Evolutionary conservation across 2,113 vertebrate genomes (phyloP).

Genomic region (Amblyopsis rosae): DNA sequence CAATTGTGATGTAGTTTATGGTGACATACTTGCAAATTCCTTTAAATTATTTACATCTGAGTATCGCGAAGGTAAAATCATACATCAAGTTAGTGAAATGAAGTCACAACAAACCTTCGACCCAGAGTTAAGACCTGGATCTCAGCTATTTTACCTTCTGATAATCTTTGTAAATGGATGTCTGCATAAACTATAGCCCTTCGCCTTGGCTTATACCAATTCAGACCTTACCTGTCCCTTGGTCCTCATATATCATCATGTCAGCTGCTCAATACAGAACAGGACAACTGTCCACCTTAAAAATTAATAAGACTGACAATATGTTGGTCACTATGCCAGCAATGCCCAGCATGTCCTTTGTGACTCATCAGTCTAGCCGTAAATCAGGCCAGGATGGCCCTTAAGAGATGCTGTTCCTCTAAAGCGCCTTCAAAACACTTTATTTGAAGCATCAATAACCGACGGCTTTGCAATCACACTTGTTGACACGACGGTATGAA

Average conservation of each 20-base stretch:
- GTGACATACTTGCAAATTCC: too few species aligned
- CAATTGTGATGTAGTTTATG: too few species aligned
- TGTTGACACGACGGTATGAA: conserved; percentile 57
- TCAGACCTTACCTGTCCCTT: conserved; percentile 45
- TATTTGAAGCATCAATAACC: conserved; percentile 63
- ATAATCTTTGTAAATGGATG: conserved; percentile 21
- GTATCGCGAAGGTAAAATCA: not conserved
- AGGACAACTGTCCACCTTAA: conserved; percentile 64
- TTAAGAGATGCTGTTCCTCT: conserved; percentile 55
- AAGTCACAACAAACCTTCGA: conserved; percentile 8
- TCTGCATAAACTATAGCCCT: conserved; percentile 20
- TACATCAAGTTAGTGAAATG: not conserved
- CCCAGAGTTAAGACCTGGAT: conserved; percentile 4
- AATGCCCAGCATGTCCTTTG: conserved; percentile 63
- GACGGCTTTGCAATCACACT: conserved; percentile 63
- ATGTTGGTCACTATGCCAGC: conserved; percentile 62
- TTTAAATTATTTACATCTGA: not conserved
- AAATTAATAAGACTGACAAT: conserved; percentile 71
- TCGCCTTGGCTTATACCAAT: conserved; percentile 54
- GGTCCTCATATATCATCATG: conserved; percentile 47
- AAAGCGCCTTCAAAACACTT: conserved; percentile 66
- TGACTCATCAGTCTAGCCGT: conserved; percentile 69
- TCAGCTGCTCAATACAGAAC: conserved; percentile 49
- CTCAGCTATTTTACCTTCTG: conserved; percentile 18
- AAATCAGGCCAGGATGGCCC: conserved; percentile 68